Evolutionary conservation across 2,113 vertebrate genomes (phyloP).

Genomic region (Myotis yumanensis): DNA sequence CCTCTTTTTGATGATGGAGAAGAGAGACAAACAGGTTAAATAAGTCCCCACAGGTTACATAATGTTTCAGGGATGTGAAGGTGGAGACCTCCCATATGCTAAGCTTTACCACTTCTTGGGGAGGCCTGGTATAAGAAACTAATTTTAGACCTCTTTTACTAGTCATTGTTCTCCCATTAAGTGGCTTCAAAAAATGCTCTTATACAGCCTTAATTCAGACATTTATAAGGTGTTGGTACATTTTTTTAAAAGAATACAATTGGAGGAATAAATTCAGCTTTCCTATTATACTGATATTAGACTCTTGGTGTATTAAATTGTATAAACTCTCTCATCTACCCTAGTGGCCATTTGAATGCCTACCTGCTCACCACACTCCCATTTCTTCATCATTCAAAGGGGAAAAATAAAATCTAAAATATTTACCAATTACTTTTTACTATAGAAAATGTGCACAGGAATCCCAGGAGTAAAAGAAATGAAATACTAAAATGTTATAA

Average conservation of each 20-base stretch:
- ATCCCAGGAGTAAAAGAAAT: slow-evolving; percentile 57
- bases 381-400: slow-evolving; percentile 60
- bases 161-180: slow-evolving; percentile 72
- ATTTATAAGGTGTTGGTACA: slow-evolving; percentile 69
- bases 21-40: slow-evolving; percentile 33
- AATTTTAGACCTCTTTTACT: slow-evolving; percentile 70
- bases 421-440: slow-evolving; percentile 64
- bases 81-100: background rate
- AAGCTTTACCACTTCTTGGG: slow-evolving; percentile 35
- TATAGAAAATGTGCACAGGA: slow-evolving; percentile 35
- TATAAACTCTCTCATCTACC: slow-evolving; percentile 30
- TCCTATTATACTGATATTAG: slow-evolving; percentile 53
- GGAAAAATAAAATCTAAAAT: slow-evolving; percentile 71
- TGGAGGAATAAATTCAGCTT: slow-evolving; percentile 62
- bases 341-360: slow-evolving; percentile 25
- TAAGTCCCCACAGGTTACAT: background rate
- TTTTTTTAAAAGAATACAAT: slow-evolving; percentile 60
- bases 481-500: slow-evolving; percentile 60
- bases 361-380: background rate
- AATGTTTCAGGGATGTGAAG: background rate
- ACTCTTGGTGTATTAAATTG: slow-evolving; percentile 55
- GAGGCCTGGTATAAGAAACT: slow-evolving; percentile 66
- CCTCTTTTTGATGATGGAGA: background rate
- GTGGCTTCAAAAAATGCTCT: slow-evolving; percentile 53
- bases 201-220: slow-evolving; percentile 67